A percentile compares a stretch with the other conserved stretches of the same genome.
These are phyloP conservation scores for Nerophis ophidion DNA, from an alignment of 2,113 vertebrate genomes.

Conservation along the genomic window DNA sequence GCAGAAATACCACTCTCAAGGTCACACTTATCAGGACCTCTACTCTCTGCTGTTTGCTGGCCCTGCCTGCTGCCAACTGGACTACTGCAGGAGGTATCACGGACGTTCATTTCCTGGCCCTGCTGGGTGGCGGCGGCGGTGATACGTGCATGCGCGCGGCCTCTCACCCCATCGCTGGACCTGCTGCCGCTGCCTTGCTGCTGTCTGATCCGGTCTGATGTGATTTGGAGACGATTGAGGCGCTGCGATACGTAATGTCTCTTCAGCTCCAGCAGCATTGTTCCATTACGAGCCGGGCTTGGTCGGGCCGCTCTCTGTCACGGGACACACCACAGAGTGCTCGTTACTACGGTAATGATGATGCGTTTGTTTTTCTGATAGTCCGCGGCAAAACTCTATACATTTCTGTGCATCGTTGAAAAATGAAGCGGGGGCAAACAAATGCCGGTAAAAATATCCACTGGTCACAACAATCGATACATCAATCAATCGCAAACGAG, in stretches of 20 bases:
- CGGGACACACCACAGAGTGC: constrained; percentile 11
- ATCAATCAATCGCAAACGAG: too few species aligned
- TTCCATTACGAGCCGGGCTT: constrained; percentile 56
- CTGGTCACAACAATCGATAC: not conserved
- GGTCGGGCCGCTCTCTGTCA: constrained; percentile 35
- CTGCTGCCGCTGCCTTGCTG: constrained; percentile 49
- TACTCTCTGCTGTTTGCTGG: constrained; percentile 21
- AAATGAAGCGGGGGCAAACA: not conserved
- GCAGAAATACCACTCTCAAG: constrained; percentile 42
- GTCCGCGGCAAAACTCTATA: not conserved
- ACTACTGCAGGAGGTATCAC: constrained; percentile 8
- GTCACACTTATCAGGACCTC: constrained; percentile 26
- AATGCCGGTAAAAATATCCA: not conserved
- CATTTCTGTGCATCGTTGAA: not conserved
- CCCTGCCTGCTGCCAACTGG: constrained; percentile 24
- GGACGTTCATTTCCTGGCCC: not conserved
- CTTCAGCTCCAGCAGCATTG: constrained; percentile 61
- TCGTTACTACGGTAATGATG: constrained; percentile 5
- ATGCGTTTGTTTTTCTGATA: not conserved
- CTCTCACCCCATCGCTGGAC: constrained; percentile 29
- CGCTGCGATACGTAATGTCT: constrained; percentile 56
- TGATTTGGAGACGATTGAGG: constrained; percentile 62
- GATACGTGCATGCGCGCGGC: constrained; percentile 11
- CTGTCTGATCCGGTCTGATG: constrained; percentile 44
- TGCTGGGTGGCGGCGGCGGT: constrained; percentile 27